Conservation (phyloP, 92 coral and sea anemone genomes). For the Umimayanthus kanabou region DNA sequence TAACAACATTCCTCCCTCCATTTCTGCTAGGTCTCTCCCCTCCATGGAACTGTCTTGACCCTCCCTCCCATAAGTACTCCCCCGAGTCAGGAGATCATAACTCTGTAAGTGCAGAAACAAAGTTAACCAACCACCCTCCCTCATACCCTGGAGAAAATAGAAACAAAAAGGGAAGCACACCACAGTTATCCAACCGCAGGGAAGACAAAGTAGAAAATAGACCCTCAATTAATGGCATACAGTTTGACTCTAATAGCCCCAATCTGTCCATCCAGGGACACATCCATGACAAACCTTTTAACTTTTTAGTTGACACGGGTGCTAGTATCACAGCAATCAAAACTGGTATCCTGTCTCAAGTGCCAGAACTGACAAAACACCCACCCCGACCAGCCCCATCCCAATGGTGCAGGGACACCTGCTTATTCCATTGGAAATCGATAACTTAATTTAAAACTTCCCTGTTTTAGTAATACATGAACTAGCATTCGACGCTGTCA, state of each 20-base stretch:
- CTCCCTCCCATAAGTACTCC: too few relatives aligned
- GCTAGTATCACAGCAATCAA: constrained; percentile 45
- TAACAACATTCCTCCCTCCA: too few relatives aligned
- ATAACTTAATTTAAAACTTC: too few relatives aligned
- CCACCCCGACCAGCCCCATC: not conserved
- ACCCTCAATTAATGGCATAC: constrained; percentile 6
- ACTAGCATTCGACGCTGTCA: constrained; percentile 48
- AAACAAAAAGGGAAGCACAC: too few relatives aligned
- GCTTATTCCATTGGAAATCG: not conserved
- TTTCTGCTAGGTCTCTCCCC: too few relatives aligned
- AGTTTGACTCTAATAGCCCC: not conserved
- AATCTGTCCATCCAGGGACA: constrained; percentile 32
- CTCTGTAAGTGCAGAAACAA: too few relatives aligned
- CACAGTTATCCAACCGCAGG: too few relatives aligned
- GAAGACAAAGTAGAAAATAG: too few relatives aligned
- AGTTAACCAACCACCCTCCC: too few relatives aligned
- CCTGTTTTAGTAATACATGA: not conserved
- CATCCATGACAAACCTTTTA: not conserved
- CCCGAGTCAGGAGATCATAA: too few relatives aligned
- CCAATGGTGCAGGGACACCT: constrained; percentile 21
- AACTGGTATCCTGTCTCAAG: not conserved
- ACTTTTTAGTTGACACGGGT: constrained; percentile 57
- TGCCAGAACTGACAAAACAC: not conserved
- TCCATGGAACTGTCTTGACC: too few relatives aligned
- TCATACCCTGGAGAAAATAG: too few relatives aligned